A percentile compares a stretch with the other conserved stretches of the same genome.
Evolutionary conservation across 2,797 vertebrate genomes (phyloP).

Genomic region (Megaceryle alcyon): DNA sequence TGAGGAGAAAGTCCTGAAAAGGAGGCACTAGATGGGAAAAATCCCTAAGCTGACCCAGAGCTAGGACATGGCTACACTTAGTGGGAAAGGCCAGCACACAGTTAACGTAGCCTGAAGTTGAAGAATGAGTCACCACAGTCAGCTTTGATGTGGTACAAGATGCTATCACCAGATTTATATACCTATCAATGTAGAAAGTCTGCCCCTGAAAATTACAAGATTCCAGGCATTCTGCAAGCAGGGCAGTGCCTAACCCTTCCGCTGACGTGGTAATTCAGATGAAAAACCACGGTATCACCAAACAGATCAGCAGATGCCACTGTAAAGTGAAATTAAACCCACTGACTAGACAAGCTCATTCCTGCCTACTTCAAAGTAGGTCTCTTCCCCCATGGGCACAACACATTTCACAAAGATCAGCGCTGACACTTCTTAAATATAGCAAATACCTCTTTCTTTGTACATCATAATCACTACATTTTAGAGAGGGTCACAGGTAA

Average conservation of each 20-base stretch:
- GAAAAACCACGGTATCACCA: slow-evolving; percentile 39
- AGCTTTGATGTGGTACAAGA: slow-evolving; percentile 49
- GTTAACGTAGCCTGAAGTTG: background rate
- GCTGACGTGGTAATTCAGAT: background rate
- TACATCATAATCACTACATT: background rate
- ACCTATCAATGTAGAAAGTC: background rate
- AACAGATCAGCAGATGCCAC: slow-evolving; percentile 59
- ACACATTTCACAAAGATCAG: slow-evolving; percentile 56
- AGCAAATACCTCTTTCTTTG: slow-evolving; percentile 48
- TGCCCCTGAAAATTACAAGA: slow-evolving; percentile 22
- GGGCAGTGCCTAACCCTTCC: background rate
- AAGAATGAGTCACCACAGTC: background rate
- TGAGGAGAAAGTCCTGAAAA: background rate
- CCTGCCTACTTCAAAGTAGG: slow-evolving; percentile 61
- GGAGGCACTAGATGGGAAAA: background rate
- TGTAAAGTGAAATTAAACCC: slow-evolving; percentile 66
- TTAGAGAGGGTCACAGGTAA: background rate
- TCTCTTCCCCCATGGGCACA: slow-evolving; percentile 52
- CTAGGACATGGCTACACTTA: accelerated
- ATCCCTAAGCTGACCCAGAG: background rate
- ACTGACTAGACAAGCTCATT: slow-evolving; percentile 48
- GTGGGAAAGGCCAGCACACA: background rate
- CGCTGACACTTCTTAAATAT: slow-evolving; percentile 35
- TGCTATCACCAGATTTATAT: slow-evolving; percentile 52
- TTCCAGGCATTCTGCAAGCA: slow-evolving; percentile 52